Base-by-base conservation (phyloP, 2,797 vertebrate species). In the Acipenser transmontanus region DNA sequence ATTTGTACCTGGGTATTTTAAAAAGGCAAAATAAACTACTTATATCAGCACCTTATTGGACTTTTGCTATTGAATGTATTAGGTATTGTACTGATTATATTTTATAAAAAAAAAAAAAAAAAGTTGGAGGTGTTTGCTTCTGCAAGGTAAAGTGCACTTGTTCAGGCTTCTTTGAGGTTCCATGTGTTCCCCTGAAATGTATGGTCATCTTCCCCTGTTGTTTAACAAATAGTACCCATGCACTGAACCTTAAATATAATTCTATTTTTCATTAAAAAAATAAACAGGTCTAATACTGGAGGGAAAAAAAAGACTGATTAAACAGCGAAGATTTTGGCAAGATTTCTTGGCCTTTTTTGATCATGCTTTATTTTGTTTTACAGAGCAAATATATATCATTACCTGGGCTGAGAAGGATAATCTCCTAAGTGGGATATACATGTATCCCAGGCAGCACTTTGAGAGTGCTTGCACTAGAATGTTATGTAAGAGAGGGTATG, bases 41-140 rank as follows among this genome's bases (percentile, higher is more conserved):
- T 62, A 88, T 80, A 76, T 81, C 87, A 87, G 88, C 87, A 89
- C 87, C 85, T 90, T 90, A 88, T 56, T 74, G 78, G 76, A 83
- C 78, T 85, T 88, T 89, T 89, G 79, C 86, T 89, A 89, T 82
- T 91, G 89, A 92, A 92, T 91, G 91, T 92, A 81, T 68, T 67
- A 88, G 74, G 76, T 86, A 78, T 84, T 82, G 8, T 54, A 54
- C 52, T 54, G 52, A 54, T 54, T 54, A 82, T 88, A 67, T 73
- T 87, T 85, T 82, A 83, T 54, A 54, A 54, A 54, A 54, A n/a
- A 8, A 54, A 54, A 54, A n/a, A 34, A 34, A 34, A 34, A 34
- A 34, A 34, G 8, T 12, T 54, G 51, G 50, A 50, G 64, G 50
- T 66, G 54, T 73, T 85, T 81, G 83, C 81, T 88, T 54, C 80